Percentiles rank a stretch among this genome's conserved stretches.
These are phyloP conservation scores for Agrypnia vestita DNA, from an alignment of 1,140 invertebrate species.

Conservation along the genomic window DNA sequence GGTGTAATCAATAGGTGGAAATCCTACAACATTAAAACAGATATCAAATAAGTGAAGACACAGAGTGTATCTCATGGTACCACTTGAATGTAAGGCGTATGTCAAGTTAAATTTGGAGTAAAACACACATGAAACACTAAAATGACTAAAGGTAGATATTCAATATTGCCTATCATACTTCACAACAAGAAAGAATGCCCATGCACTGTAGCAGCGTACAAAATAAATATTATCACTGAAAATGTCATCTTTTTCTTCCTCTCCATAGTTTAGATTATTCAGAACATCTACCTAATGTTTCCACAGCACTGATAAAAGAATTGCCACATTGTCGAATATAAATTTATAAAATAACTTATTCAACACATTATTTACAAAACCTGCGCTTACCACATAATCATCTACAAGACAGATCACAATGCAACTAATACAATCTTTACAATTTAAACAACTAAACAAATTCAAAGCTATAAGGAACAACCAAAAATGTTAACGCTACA, in stretches of 20 bases:
- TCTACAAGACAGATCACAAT: conserved; percentile 55
- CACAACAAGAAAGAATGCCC: conserved; percentile 13
- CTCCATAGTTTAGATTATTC: conserved; percentile 7
- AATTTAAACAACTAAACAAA: conserved; percentile 46
- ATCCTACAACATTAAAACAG: no score
- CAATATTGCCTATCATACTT: conserved; percentile 5
- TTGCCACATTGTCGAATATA: conserved; percentile 46
- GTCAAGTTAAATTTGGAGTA: no score
- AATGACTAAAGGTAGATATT: no score
- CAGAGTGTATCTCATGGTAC: no score
- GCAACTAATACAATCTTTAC: conserved; percentile 50
- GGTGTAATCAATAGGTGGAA: no score
- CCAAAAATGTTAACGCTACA: conserved; percentile 40
- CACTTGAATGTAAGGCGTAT: no score
- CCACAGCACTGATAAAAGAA: conserved; percentile 45
- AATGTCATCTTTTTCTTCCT: not conserved
- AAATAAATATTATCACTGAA: conserved; percentile 30
- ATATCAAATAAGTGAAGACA: no score
- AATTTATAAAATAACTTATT: conserved; percentile 49
- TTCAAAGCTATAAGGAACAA: conserved; percentile 47
- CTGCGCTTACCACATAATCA: conserved; percentile 40
- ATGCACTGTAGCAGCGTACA: not conserved
- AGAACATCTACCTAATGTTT: conserved; percentile 28
- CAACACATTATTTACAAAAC: conserved; percentile 54
- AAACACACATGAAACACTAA: no score